A percentile compares a stretch with the other conserved stretches of the same genome.
phyloP scores from a whole-genome alignment of 2,888 invertebrate genomes.

The Stramonita haemastoma region DNA sequence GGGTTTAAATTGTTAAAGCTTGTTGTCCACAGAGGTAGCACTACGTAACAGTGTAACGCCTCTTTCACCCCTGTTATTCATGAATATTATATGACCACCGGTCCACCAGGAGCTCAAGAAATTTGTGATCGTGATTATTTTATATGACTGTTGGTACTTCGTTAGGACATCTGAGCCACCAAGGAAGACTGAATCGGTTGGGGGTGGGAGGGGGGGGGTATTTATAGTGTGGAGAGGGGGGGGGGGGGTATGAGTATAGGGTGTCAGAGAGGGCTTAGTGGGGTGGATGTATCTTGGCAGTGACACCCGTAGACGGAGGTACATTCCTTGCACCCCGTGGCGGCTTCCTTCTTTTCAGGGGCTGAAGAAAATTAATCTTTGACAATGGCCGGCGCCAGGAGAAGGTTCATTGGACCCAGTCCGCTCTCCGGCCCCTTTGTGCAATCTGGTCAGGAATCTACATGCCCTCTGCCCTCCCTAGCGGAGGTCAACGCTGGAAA shows the following conservation, averaged over 20 bases:
- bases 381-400: slow-evolving; percentile 8
- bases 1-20: no score
- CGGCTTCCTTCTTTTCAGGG: not conserved
- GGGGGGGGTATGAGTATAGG: no score
- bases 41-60: no score
- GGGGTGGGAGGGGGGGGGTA: not conserved
- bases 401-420: slow-evolving; percentile 15
- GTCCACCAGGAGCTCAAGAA: no score
- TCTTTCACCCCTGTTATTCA: no score
- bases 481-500: not conserved
- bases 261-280: no score
- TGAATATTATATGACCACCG: no score
- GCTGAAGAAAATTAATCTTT: not conserved
- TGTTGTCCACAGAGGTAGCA: no score
- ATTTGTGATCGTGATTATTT: no score
- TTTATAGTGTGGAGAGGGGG: no score
- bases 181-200: not conserved
- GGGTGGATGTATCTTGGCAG: no score
- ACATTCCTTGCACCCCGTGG: not conserved
- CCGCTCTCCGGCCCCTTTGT: slow-evolving; percentile 1
- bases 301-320: not conserved
- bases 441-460: not conserved
- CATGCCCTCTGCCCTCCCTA: not conserved
- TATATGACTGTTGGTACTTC: no score
- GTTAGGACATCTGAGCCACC: not conserved